Percentiles rank a stretch among this genome's conserved stretches.
These are phyloP conservation scores for Bambusicola thoracicus DNA, from an alignment of 2,113 vertebrate species.

Conservation along the genomic window DNA sequence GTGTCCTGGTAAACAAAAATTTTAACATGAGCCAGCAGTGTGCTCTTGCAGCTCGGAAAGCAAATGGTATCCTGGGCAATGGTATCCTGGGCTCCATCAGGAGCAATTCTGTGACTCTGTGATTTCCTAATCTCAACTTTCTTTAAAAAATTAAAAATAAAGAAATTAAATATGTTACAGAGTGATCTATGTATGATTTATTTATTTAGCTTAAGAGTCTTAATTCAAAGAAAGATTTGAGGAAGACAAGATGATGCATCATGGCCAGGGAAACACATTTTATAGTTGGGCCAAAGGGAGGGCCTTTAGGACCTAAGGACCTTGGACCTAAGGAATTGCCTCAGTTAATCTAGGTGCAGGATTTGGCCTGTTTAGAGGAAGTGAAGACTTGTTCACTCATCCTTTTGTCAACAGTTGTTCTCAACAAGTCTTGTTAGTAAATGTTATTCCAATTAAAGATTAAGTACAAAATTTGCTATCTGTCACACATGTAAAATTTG, in stretches of 20 bases:
- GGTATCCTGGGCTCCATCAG: too few relatives aligned
- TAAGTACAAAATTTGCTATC: not conserved
- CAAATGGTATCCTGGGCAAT: too few relatives aligned
- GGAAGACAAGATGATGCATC: not conserved
- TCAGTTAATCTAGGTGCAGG: not conserved
- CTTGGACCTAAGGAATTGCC: not conserved
- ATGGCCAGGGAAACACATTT: accelerated
- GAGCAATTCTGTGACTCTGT: too few relatives aligned
- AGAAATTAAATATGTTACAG: not conserved
- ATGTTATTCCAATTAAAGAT: not conserved
- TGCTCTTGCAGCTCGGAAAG: too few relatives aligned
- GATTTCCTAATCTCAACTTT: not conserved
- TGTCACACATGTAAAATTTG: not conserved
- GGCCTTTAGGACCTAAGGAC: too few relatives aligned
- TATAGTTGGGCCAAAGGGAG: not conserved
- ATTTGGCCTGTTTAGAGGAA: not conserved
- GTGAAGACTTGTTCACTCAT: not conserved
- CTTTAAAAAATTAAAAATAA: not conserved
- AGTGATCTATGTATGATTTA: not conserved
- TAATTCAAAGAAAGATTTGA: not conserved
- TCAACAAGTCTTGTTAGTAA: not conserved
- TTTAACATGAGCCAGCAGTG: too few relatives aligned
- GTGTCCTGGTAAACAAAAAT: too few relatives aligned
- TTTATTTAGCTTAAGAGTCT: not conserved
- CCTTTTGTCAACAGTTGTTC: not conserved